Percentiles rank a stretch among this genome's conserved stretches.
Evolutionary conservation across 2,888 invertebrate genomes (phyloP).

Genomic region (Lasioglossum villosulum): DNA sequence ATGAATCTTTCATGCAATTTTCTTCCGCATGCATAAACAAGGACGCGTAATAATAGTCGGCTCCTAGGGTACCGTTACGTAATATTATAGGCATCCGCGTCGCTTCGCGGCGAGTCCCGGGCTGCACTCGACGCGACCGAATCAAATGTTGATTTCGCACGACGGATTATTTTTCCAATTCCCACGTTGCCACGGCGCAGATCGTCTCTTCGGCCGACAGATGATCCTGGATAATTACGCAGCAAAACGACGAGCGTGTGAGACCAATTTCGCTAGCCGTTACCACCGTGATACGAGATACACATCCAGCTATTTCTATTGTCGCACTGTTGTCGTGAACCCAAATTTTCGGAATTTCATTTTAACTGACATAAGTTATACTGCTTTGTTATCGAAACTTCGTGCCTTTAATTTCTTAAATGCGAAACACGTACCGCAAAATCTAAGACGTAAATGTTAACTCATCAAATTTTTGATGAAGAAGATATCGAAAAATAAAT

Average conservation of each 20-base stretch:
- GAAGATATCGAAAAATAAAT: no score
- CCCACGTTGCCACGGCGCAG: slow-evolving; percentile 35
- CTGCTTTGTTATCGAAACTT: no score
- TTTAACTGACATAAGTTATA: not conserved
- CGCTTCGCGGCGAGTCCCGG: not conserved
- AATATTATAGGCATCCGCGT: not conserved
- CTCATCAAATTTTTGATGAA: no score
- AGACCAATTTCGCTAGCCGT: not conserved
- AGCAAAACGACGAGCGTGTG: not conserved
- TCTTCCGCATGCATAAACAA: slow-evolving; percentile 62
- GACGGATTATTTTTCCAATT: slow-evolving; percentile 55
- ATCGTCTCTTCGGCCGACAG: slow-evolving; percentile 20
- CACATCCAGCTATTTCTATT: not conserved
- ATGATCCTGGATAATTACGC: slow-evolving; percentile 51
- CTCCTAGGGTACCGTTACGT: slow-evolving; percentile 14
- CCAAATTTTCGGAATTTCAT: not conserved
- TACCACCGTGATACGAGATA: not conserved
- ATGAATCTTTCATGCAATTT: slow-evolving; percentile 71
- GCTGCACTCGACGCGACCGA: slow-evolving; percentile 15
- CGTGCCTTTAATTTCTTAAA: no score
- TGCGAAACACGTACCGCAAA: no score
- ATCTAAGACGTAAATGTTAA: no score
- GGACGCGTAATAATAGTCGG: slow-evolving; percentile 39
- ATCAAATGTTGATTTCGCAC: not conserved
- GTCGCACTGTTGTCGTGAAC: not conserved